Evolutionary conservation across 2,113 vertebrate genomes (phyloP).

Genomic region (Microtus ochrogaster): DNA sequence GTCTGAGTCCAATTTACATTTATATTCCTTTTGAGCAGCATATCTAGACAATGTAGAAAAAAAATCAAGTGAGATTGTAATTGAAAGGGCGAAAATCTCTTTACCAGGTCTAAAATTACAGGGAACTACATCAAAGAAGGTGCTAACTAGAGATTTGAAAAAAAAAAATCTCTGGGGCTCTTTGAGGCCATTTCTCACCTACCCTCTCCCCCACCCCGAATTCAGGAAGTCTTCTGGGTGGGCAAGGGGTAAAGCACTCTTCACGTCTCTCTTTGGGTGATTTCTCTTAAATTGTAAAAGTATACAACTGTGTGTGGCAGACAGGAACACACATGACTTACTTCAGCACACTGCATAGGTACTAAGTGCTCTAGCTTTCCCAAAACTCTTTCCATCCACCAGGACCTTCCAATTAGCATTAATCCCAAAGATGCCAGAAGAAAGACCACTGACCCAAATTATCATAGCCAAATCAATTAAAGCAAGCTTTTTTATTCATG

Average conservation of each 20-base stretch:
- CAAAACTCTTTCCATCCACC: conserved; percentile 16
- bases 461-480: background rate
- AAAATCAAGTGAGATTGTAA: conserved; percentile 38
- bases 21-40: conserved; percentile 21
- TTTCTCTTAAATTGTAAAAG: conserved; percentile 18
- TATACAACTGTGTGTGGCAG: background rate
- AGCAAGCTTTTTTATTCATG: background rate
- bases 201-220: background rate
- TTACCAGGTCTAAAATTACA: conserved; percentile 45
- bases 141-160: background rate
- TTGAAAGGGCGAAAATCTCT: background rate
- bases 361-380: background rate
- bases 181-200: conserved; percentile 15
- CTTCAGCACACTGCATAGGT: background rate
- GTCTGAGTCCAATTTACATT: conserved; percentile 19
- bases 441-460: background rate
- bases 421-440: background rate
- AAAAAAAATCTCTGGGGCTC: conserved; percentile 2
- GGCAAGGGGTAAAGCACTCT: background rate
- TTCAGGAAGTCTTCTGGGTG: conserved; percentile 17
- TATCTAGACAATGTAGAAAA: conserved; percentile 11
- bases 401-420: background rate
- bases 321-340: background rate
- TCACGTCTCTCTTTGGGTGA: conserved; percentile 10
- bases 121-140: conserved; percentile 26